Conservation (phyloP, 2,113 vertebrate species). For the Polypterus bichir region DNA sequence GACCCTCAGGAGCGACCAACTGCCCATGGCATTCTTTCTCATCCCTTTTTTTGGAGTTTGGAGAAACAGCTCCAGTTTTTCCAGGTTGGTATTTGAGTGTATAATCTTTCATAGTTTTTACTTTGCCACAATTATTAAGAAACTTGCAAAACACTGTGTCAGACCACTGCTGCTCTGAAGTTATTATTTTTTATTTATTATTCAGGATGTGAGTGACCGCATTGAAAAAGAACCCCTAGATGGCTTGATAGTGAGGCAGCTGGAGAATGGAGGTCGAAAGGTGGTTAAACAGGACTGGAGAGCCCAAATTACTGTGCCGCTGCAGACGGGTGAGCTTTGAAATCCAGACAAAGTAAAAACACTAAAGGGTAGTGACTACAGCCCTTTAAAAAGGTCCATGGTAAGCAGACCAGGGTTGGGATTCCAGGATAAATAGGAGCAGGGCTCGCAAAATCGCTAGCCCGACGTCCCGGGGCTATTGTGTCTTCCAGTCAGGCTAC, state of each 20-base stretch:
- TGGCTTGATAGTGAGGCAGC: conserved; percentile 74
- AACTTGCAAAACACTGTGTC: not conserved
- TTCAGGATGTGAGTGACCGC: conserved; percentile 88
- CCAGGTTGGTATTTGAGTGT: conserved; percentile 54
- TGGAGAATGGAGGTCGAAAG: conserved; percentile 78
- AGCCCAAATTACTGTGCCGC: conserved; percentile 86
- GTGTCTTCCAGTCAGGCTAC: no score
- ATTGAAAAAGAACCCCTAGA: conserved; percentile 92
- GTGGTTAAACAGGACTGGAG: conserved; percentile 92
- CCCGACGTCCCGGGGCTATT: no score
- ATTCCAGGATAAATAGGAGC: not conserved
- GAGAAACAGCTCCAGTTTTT: conserved; percentile 96
- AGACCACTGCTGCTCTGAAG: not conserved
- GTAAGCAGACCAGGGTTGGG: no score
- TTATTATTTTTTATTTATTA: conserved; percentile 14
- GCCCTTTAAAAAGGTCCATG: not conserved
- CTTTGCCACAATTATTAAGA: no score
- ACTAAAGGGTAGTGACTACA: not conserved
- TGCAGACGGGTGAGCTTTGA: conserved; percentile 73
- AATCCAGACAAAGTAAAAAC: not conserved
- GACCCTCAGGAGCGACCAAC: conserved; percentile 76
- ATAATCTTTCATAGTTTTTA: not conserved
- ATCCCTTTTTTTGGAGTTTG: conserved; percentile 91
- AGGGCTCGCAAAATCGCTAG: no score
- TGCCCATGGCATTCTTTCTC: conserved; percentile 77